Evolutionary conservation across 2,797 vertebrate genomes (phyloP), one percentile per base, ranked within the genome.

Genomic region (Mus spretus): DNA sequence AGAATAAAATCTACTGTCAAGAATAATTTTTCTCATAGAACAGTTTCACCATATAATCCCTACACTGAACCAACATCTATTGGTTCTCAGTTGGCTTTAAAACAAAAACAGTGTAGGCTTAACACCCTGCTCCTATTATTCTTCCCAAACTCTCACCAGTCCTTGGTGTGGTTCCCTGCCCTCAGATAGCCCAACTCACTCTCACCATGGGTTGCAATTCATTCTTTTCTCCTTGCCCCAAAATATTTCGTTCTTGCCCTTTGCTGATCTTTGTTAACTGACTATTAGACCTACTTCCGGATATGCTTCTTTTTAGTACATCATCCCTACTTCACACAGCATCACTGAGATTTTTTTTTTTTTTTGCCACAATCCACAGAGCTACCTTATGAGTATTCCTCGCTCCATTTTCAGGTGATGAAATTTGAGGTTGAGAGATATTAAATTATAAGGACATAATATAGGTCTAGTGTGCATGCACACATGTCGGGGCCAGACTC

Each of bases 31-130:
- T 86, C 89, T 96, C 44, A 50, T 50, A 13, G 26, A n/a, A 81
- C 88, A 37, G 14, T 72, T 97, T 84, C 90, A 84, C 28, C 26
- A 40, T 55, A 50, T 74, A 75, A 93, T 12, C n/a, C n/a, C 26
- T 81, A 79, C 55, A 92, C 57, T 93, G 37, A 87, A 94, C 50
- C 47, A 89, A 28, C 50, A 7, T 96, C 77, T 61, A 67, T 31
- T 84, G 24, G n/a, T 6, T 80, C 28, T n/a, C 55, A 77, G 80
- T 95, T 96, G 95, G 53, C 47, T 94, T 95, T 96, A 84, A 95
- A 96, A 96, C 55, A 20, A 96, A 83, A 83, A 79, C 14, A 89
- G 75, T 47, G 82, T 91, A 72, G 4, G 24, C n/a, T 93, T 15
- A 80, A 47, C 8, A 80, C 50, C 1, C 50, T 77, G 20, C 89